These are phyloP conservation scores for Neelides sp. DNA, from an alignment of 1,140 invertebrate species.

Conservation along the genomic window DNA sequence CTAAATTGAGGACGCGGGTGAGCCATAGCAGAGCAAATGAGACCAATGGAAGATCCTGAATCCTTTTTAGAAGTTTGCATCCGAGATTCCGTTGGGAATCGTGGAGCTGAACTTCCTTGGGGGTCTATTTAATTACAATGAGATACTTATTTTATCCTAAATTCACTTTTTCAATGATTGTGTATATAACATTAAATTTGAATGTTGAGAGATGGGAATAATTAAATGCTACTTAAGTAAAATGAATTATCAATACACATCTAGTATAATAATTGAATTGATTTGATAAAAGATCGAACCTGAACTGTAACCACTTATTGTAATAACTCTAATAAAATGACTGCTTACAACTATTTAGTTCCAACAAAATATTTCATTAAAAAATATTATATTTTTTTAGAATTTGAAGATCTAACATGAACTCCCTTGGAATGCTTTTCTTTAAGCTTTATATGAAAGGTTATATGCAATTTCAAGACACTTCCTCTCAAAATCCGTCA, in stretches of 20 bases:
- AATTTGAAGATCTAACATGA: too few species aligned
- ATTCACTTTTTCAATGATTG: neutral
- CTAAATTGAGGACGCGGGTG: constrained; percentile 25
- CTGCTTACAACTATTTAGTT: too few species aligned
- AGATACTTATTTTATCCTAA: neutral
- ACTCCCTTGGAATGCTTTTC: too few species aligned
- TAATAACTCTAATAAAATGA: too few species aligned
- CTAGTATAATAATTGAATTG: neutral
- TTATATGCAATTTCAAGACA: too few species aligned
- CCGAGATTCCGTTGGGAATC: constrained; percentile 37
- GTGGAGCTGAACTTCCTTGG: constrained; percentile 49
- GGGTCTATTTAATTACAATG: constrained; percentile 40
- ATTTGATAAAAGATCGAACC: neutral
- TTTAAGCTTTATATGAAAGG: too few species aligned
- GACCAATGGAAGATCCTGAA: constrained; percentile 23
- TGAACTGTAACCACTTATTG: too few species aligned
- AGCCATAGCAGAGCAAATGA: constrained; percentile 25
- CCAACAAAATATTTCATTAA: too few species aligned
- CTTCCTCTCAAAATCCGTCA: too few species aligned
- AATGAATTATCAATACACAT: neutral
- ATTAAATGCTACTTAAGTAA: too few species aligned
- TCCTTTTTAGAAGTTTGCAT: constrained; percentile 30
- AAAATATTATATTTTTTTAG: too few species aligned
- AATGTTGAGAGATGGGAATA: too few species aligned
- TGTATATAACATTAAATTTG: constrained; percentile 1